These are phyloP conservation scores for Acanthoscelides obtectus DNA, from an alignment of 2,888 invertebrate genomes.

Conservation along the genomic window DNA sequence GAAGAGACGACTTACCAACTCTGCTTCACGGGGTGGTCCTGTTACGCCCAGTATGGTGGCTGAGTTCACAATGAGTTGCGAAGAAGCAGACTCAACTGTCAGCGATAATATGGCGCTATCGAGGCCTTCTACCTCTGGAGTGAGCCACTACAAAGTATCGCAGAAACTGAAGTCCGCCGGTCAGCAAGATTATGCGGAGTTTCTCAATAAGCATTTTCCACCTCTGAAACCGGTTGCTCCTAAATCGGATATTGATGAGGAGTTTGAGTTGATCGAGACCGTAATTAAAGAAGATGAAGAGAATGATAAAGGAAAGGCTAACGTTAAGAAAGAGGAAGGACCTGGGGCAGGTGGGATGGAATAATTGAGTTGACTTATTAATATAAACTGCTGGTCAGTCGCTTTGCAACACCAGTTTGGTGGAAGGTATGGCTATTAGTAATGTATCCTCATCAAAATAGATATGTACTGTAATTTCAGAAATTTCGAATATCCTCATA, in stretches of 20 bases:
- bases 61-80: neutral
- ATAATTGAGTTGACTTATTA: too few relatives aligned
- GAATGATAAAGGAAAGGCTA: conserved; percentile 1
- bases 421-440: too few relatives aligned
- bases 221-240: conserved; percentile 4
- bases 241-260: conserved; percentile 17
- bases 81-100: neutral
- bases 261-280: conserved; percentile 19
- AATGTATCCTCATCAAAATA: too few relatives aligned
- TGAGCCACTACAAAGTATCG: neutral
- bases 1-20: neutral
- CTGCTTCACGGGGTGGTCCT: neutral
- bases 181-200: conserved; percentile 1
- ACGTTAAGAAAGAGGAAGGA: conserved; percentile 9
- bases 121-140: neutral
- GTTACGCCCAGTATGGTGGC: neutral
- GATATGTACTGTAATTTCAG: too few relatives aligned
- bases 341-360: too few relatives aligned
- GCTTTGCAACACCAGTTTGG: too few relatives aligned
- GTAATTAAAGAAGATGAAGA: conserved; percentile 15
- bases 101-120: neutral
- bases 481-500: too few relatives aligned
- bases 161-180: neutral
- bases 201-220: conserved; percentile 12
- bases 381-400: too few relatives aligned